Conservation (phyloP, 2,888 invertebrate species). For the Agonopterix alstromeriana region DNA sequence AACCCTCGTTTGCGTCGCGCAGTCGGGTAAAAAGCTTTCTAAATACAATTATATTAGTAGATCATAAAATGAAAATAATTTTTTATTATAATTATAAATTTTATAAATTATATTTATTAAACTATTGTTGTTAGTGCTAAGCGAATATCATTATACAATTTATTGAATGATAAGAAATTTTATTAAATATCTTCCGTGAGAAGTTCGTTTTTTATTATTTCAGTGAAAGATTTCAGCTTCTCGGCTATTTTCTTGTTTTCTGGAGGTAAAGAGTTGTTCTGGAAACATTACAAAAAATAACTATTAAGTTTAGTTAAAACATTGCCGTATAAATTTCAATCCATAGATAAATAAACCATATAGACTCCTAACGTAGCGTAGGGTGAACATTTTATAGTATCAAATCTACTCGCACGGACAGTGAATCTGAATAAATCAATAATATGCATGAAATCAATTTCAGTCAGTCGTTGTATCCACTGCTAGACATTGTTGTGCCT, state of each 20-base stretch:
- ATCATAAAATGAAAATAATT: constrained; percentile 24
- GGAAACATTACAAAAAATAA: constrained; percentile 17
- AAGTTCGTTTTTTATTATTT: constrained; percentile 48
- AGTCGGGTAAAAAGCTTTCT: background rate
- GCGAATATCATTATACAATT: constrained; percentile 25
- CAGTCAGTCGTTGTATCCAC: no score
- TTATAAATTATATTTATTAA: constrained; percentile 32
- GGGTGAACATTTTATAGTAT: no score
- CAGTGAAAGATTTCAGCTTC: constrained; percentile 41
- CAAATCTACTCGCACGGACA: no score
- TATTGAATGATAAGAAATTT: constrained; percentile 32
- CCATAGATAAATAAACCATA: no score
- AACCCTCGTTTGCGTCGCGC: no score
- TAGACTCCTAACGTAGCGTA: no score
- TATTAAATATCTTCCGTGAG: constrained; percentile 56
- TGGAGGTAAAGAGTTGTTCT: constrained; percentile 49
- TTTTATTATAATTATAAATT: constrained; percentile 41
- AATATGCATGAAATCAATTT: no score
- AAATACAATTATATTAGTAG: background rate
- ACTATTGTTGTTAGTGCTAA: constrained; percentile 38
- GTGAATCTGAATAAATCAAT: no score
- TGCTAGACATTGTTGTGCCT: no score
- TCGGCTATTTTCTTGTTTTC: constrained; percentile 41
- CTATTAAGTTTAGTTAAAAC: background rate
- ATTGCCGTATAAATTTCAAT: background rate